A percentile compares a stretch with the other conserved stretches of the same genome.
Conservation (phyloP, 1,140 invertebrate genomes). For the Hycleus phaleratus region DNA sequence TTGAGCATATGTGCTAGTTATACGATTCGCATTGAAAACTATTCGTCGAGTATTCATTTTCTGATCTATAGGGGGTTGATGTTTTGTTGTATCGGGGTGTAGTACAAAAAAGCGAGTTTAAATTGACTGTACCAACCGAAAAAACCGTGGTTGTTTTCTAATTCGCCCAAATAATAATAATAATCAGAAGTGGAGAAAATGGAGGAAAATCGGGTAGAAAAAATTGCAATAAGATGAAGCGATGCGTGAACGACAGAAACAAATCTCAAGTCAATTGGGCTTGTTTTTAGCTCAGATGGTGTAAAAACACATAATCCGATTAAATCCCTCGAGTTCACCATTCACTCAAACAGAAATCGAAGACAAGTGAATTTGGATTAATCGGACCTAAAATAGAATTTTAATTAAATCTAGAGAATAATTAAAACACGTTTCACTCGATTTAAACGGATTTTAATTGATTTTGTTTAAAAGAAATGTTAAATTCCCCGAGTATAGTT, state of each 20-base stretch:
- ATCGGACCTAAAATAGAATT: background rate
- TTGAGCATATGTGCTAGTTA: constrained; percentile 43
- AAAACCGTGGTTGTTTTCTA: background rate
- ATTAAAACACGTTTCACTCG: too few relatives aligned
- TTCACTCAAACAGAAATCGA: constrained; percentile 3
- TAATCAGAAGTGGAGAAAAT: too few relatives aligned
- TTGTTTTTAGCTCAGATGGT: constrained; percentile 20
- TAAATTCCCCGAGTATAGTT: background rate
- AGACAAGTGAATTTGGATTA: constrained; percentile 10
- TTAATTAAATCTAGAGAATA: too few relatives aligned
- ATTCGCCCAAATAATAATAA: too few relatives aligned
- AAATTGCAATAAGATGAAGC: constrained; percentile 5
- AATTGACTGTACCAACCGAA: constrained; percentile 18
- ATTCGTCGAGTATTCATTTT: constrained; percentile 27
- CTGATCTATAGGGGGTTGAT: background rate
- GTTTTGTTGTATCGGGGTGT: background rate
- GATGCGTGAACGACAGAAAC: constrained; percentile 15
- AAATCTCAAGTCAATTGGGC: constrained; percentile 18
- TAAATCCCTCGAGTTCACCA: constrained; percentile 12
- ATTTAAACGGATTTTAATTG: too few relatives aligned
- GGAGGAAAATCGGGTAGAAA: background rate
- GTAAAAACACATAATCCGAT: constrained; percentile 17
- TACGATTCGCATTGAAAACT: constrained; percentile 41
- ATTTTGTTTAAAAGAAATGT: too few relatives aligned
- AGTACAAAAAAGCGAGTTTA: constrained; percentile 6